Conservation (phyloP, 2,113 vertebrate species). For the Entelurus aequoreus region DNA sequence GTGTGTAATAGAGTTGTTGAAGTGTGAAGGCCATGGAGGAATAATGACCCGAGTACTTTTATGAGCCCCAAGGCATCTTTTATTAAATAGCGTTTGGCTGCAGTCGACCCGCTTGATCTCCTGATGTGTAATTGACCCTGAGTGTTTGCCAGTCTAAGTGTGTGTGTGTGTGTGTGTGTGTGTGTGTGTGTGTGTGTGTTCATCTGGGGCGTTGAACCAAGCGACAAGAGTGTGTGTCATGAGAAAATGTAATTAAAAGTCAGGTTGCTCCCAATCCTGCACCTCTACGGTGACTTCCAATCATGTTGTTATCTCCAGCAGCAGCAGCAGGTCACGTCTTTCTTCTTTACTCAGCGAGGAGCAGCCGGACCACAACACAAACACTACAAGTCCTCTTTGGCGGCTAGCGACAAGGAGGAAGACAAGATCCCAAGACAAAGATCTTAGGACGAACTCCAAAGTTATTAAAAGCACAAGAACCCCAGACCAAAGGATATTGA, state of each 20-base stretch:
- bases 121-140: not conserved
- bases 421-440: no score
- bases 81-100: conserved; percentile 44
- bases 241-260: conserved; percentile 38
- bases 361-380: no score
- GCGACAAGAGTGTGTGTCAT: conserved; percentile 1
- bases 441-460: no score
- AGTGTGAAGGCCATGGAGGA: conserved; percentile 18
- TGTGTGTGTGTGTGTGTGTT: conserved; percentile 3
- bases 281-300: no score
- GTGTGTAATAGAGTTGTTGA: conserved; percentile 1
- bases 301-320: no score
- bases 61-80: conserved; percentile 37
- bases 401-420: no score
- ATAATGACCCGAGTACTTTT: conserved; percentile 39
- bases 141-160: not conserved
- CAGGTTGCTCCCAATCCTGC: no score
- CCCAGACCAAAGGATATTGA: no score
- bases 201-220: not conserved
- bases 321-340: no score
- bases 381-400: no score
- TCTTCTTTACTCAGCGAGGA: no score
- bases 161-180: conserved; percentile 2
- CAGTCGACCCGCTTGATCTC: conserved; percentile 35
- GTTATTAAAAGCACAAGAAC: no score